These are phyloP conservation scores for Lutraria lutraria DNA, from an alignment of 2,888 invertebrate genomes.

Conservation along the genomic window DNA sequence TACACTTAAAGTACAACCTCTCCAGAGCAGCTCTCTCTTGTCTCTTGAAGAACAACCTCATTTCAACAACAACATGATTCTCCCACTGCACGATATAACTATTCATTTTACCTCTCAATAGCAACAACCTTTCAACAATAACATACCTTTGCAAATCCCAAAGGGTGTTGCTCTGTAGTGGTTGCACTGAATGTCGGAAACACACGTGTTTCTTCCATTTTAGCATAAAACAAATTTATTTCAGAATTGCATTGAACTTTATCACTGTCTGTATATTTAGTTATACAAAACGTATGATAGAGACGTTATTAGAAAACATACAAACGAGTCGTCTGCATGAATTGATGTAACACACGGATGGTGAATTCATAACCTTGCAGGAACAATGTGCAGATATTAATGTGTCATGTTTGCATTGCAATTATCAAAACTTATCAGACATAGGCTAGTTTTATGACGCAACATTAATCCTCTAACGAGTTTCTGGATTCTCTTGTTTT, in stretches of 20 bases:
- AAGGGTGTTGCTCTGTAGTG: no score
- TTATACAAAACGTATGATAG: background rate
- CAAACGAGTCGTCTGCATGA: background rate
- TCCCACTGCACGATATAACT: no score
- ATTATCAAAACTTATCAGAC: slow-evolving; percentile 19
- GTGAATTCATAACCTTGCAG: background rate
- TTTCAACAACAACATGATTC: no score
- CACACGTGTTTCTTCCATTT: no score
- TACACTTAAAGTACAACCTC: no score
- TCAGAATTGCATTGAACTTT: background rate
- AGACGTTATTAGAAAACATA: background rate
- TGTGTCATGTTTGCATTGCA: background rate
- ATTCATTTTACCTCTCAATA: no score
- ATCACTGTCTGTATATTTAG: background rate
- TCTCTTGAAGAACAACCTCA: no score
- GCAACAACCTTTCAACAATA: no score
- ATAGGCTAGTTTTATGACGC: slow-evolving; percentile 12
- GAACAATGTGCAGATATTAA: background rate
- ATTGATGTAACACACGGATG: background rate
- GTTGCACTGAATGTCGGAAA: no score
- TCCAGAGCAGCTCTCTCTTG: no score
- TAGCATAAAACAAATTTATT: no score
- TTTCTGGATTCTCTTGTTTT: slow-evolving; percentile 19
- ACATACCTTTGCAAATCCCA: no score
- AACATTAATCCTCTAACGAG: slow-evolving; percentile 18